Evolutionary conservation across 2,888 invertebrate species (phyloP).

Genomic region (Teleiodes luculella): DNA sequence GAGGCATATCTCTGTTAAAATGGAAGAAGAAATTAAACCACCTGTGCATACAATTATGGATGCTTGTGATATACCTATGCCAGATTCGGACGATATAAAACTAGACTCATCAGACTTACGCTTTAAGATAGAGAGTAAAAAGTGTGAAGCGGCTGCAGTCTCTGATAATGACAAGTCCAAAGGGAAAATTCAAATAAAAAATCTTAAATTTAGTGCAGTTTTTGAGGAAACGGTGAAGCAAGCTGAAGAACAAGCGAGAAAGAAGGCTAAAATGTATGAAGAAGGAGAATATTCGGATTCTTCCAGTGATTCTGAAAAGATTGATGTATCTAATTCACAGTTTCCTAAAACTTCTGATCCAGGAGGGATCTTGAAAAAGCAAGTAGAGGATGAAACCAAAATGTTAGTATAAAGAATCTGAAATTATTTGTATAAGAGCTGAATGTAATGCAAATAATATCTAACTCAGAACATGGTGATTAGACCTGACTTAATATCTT

Average conservation of each 20-base stretch:
- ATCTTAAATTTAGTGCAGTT: constrained; percentile 82
- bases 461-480: no score
- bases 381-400: constrained; percentile 73
- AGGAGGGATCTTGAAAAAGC: constrained; percentile 66
- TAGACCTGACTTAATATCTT: no score
- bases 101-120: constrained; percentile 37
- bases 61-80: constrained; percentile 62
- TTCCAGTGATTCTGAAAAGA: constrained; percentile 57
- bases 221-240: constrained; percentile 82
- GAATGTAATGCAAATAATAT: no score
- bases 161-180: constrained; percentile 62
- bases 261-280: constrained; percentile 80
- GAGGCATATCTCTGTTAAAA: constrained; percentile 37
- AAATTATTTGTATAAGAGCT: no score
- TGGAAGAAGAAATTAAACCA: constrained; percentile 29
- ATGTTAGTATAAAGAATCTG: no score
- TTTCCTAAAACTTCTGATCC: constrained; percentile 71
- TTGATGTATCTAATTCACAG: constrained; percentile 56
- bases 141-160: constrained; percentile 32
- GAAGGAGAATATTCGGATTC: constrained; percentile 81
- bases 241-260: constrained; percentile 80
- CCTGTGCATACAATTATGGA: constrained; percentile 30
- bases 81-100: constrained; percentile 51
- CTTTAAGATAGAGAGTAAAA: constrained; percentile 48
- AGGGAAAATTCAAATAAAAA: constrained; percentile 83